Conservation (phyloP, 2,888 invertebrate genomes). For the Anaspis maculata region DNA sequence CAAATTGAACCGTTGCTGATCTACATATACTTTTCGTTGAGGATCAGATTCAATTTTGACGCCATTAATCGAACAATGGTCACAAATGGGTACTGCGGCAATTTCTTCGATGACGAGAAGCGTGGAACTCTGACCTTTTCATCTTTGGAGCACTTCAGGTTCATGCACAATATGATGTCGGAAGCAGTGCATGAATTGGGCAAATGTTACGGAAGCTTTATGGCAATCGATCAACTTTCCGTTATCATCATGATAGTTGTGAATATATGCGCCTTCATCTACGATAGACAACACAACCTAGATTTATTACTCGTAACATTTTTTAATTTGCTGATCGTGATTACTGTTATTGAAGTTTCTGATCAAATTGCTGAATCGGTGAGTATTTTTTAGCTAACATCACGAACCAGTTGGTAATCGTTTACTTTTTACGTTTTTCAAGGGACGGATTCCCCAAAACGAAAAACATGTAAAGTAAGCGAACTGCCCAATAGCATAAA, state of each 20-base stretch:
- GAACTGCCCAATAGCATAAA: too few species aligned
- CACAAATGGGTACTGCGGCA: slow-evolving; percentile 6
- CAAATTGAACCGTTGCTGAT: slow-evolving; percentile 21
- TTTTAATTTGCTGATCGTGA: slow-evolving; percentile 16
- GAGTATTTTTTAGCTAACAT: slow-evolving; percentile 12
- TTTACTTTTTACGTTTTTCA: too few species aligned
- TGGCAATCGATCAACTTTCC: slow-evolving; percentile 23
- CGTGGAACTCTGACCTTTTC: slow-evolving; percentile 12
- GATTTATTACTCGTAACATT: slow-evolving; percentile 18
- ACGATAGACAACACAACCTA: slow-evolving; percentile 5
- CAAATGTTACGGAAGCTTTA: slow-evolving; percentile 21
- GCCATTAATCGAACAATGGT: slow-evolving; percentile 16
- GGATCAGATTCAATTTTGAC: slow-evolving; percentile 16
- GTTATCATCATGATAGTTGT: slow-evolving; percentile 19
- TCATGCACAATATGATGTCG: slow-evolving; percentile 20
- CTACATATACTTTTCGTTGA: slow-evolving; percentile 20
- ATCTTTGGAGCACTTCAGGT: slow-evolving; percentile 17
- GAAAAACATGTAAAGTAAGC: too few species aligned
- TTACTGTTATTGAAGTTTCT: slow-evolving; percentile 17
- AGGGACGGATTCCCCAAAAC: too few species aligned
- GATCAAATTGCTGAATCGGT: slow-evolving; percentile 19
- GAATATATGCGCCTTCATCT: slow-evolving; percentile 19
- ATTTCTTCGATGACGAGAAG: slow-evolving; percentile 15
- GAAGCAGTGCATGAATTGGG: slow-evolving; percentile 19
- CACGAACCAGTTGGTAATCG: too few species aligned